Percentiles rank a stretch among this genome's conserved stretches.
phyloP scores from a whole-genome alignment of 2,113 vertebrate genomes.

The Stictonetta naevosa region DNA sequence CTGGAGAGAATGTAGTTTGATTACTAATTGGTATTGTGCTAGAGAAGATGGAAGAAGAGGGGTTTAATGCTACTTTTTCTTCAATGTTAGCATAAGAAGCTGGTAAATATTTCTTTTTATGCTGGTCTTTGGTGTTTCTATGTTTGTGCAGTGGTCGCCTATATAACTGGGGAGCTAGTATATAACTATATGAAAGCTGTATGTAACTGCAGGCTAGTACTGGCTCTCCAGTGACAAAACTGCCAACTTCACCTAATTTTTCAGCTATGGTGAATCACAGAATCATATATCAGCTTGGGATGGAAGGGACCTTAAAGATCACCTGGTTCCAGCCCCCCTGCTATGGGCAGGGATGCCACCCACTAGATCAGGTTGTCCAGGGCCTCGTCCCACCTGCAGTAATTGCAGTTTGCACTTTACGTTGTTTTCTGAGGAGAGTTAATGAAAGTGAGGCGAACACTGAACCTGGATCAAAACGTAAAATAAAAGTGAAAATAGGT shows the following conservation, averaged over 20 bases:
- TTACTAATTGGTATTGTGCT: slow-evolving; percentile 36
- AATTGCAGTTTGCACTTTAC: neutral
- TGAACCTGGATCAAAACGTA: neutral
- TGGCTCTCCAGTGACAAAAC: neutral
- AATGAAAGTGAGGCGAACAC: neutral
- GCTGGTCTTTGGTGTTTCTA: neutral
- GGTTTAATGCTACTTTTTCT: neutral
- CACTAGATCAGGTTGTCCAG: too few species aligned
- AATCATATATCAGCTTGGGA: too few species aligned
- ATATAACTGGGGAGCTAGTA: neutral
- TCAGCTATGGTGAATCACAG: neutral
- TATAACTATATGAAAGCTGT: neutral
- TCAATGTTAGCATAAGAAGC: neutral
- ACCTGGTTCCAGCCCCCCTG: too few species aligned
- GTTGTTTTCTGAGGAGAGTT: neutral
- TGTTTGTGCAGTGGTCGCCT: neutral
- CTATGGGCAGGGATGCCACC: too few species aligned
- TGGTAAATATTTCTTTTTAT: neutral
- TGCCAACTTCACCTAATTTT: neutral
- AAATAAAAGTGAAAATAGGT: neutral
- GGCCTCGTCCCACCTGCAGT: neutral
- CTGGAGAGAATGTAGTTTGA: neutral
- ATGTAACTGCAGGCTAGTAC: neutral
- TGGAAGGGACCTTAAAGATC: too few species aligned
- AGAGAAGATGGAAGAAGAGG: neutral